Percentiles rank a stretch among this genome's conserved stretches.
phyloP scores from a whole-genome alignment of 2,113 vertebrate genomes.

The Toxostoma redivivum region DNA sequence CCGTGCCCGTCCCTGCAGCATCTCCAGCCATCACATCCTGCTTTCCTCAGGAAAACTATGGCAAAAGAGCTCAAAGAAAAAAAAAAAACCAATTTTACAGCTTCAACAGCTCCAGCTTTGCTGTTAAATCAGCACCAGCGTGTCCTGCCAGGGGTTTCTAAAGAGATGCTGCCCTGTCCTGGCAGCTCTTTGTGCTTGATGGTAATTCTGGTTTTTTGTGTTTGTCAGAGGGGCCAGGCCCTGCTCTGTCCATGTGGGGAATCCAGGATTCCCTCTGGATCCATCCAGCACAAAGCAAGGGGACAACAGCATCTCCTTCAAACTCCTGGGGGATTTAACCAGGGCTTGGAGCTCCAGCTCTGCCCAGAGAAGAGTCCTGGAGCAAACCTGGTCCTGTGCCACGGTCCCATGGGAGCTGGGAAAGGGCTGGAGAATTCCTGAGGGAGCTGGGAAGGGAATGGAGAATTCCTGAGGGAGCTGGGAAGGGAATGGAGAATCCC shows the following conservation, averaged over 20 bases:
- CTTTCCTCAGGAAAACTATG: fast-evolving
- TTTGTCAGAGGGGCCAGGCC: background rate
- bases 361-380: background rate
- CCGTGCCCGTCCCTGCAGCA: fast-evolving
- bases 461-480: background rate
- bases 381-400: background rate
- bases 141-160: constrained; percentile 36
- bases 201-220: background rate
- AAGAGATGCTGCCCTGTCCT: constrained; percentile 56
- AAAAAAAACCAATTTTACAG: background rate
- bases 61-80: fast-evolving
- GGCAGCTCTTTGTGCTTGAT: background rate
- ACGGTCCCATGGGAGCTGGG: background rate
- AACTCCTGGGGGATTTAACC: fast-evolving
- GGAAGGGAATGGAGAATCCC: background rate
- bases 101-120: background rate
- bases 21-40: fast-evolving
- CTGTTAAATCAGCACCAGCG: background rate
- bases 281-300: fast-evolving
- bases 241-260: background rate
- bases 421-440: background rate
- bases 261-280: background rate
- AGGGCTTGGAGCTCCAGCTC: background rate
- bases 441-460: background rate
- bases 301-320: fast-evolving